These are phyloP conservation scores for Sceliomorpha sp. DNA, from an alignment of 2,888 invertebrate genomes.

Conservation along the genomic window DNA sequence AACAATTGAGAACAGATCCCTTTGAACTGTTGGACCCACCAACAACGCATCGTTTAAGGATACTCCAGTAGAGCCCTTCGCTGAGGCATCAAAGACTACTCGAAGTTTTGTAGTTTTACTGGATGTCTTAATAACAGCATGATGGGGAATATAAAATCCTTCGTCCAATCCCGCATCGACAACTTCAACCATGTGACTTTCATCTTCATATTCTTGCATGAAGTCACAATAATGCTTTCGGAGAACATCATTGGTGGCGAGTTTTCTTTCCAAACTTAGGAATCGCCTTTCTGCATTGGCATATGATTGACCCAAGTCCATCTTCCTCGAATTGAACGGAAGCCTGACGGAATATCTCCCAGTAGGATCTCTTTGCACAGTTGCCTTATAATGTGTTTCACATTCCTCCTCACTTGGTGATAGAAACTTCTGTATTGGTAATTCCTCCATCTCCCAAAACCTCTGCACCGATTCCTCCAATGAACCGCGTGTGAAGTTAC, in stretches of 20 bases:
- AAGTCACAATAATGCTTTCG: conserved; percentile 4
- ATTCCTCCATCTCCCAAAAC: conserved; percentile 36
- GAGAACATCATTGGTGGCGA: not conserved
- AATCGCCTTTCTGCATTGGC: conserved; percentile 9
- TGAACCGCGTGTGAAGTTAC: not conserved
- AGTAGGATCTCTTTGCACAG: conserved; percentile 15
- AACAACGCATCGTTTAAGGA: conserved; percentile 22
- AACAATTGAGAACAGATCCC: conserved; percentile 3
- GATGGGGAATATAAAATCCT: conserved; percentile 16
- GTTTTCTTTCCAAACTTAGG: conserved; percentile 3
- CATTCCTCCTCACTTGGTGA: conserved; percentile 42
- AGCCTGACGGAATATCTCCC: conserved; percentile 30
- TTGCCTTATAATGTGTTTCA: conserved; percentile 41
- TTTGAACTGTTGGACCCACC: conserved; percentile 7
- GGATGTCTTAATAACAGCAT: conserved; percentile 7
- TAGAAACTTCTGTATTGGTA: not conserved
- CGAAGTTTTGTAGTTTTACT: too few species aligned
- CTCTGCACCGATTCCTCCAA: conserved; percentile 10
- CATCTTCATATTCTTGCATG: conserved; percentile 37
- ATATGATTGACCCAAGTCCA: conserved; percentile 3
- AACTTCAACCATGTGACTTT: conserved; percentile 15
- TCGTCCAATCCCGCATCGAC: not conserved
- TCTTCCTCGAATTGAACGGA: conserved; percentile 10
- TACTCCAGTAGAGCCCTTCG: not conserved
- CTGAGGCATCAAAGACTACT: too few species aligned